Evolutionary conservation across 2,113 vertebrate species (phyloP).

Genomic region (Leucosticte australis): DNA sequence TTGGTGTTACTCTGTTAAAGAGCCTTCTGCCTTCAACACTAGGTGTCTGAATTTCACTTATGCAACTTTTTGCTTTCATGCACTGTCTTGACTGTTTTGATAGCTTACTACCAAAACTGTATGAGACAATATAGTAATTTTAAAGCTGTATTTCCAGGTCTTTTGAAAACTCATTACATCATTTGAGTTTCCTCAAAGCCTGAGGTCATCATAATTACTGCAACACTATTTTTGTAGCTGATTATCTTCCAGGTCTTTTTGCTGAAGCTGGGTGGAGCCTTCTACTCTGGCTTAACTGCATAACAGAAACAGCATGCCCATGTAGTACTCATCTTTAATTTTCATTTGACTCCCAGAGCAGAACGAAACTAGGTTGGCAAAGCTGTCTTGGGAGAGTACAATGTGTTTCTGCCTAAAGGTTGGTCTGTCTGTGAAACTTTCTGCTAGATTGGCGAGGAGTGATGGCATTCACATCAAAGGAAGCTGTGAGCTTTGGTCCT

Average conservation of each 20-base stretch:
- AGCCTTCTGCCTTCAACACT: neutral
- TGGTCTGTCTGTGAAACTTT: neutral
- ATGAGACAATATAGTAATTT: neutral
- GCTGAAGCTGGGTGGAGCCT: neutral
- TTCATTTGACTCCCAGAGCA: neutral
- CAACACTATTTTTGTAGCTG: neutral
- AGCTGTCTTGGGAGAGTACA: neutral
- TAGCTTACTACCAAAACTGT: neutral
- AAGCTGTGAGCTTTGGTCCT: neutral
- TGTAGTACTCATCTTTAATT: neutral
- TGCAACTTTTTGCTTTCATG: neutral
- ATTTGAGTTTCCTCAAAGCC: neutral
- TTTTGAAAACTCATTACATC: neutral
- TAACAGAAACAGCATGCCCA: neutral
- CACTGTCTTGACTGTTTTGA: neutral
- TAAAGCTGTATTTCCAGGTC: neutral
- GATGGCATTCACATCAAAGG: constrained; percentile 1
- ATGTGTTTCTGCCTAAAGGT: neutral
- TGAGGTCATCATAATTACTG: neutral
- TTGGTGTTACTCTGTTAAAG: neutral
- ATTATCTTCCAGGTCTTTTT: neutral
- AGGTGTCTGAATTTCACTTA: neutral
- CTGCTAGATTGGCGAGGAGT: neutral
- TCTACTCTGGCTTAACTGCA: neutral
- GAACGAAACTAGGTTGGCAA: neutral